Evolutionary conservation across 2,113 vertebrate genomes (phyloP), one percentile per base, ranked within the genome.

Genomic region (Myxocyprinus asiaticus): DNA sequence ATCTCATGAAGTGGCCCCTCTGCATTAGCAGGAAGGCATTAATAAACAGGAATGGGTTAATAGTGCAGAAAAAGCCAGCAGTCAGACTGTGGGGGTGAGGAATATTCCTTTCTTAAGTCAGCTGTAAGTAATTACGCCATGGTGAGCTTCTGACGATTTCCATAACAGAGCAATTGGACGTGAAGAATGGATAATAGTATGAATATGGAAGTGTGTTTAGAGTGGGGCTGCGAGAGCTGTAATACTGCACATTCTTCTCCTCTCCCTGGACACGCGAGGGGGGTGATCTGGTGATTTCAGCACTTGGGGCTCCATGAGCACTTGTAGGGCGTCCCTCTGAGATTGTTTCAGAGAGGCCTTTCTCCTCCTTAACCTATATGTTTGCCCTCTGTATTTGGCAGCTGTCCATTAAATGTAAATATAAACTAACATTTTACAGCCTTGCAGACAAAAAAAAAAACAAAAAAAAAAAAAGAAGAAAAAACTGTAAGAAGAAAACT

Each of bases 161-260:
- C 96, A 98, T 98, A 98, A 98, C 97, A 98, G 97, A 98, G 97
- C 96, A 98, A 98, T 98, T 99, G 97, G 95, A 98, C 94, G 96
- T 98, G 96, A 98, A 97, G 95, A 98, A 98, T 98, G 95, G 96
- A 93, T 98, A 98, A 98, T 96, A 95, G 94, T 95, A 93, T 88
- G 93, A 96, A 98, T 96, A 95, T 92, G 94, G 92, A 96, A 94
- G 93, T 94, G 94, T 95, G 94, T 95, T 95, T 95, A 94, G 93
- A 94, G 90, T 91, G 92, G 91, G 92, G 89, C 91, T 92, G 92
- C 85, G 76, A 90, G 92, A 90, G 92, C 92, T 95, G 93, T 84
- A 94, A 94, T 67, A 65, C 66, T 63, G 67, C 1, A 5, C 79
- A 82, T 80, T 82, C 82, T 66, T 62, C 70, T 73, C 59, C 44